phyloP scores from a whole-genome alignment of 2,797 vertebrate genomes.

The Zalophus californianus region DNA sequence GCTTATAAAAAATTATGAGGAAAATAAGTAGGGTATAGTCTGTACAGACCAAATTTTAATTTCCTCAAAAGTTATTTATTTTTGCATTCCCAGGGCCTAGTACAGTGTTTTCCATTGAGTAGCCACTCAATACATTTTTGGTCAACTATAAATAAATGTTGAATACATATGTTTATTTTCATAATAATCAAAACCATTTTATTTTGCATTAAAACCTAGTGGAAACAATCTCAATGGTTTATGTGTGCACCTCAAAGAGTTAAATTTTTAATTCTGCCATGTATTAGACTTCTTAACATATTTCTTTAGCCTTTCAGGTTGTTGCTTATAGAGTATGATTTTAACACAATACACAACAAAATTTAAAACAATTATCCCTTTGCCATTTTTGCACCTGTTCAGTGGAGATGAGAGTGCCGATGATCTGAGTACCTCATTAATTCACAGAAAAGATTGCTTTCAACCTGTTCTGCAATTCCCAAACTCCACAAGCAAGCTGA shows the following conservation, averaged over 20 bases:
- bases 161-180: background rate
- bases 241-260: background rate
- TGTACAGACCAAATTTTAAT: background rate
- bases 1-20: background rate
- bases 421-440: background rate
- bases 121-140: background rate
- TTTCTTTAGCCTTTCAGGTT: background rate
- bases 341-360: background rate
- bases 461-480: slow-evolving; percentile 37
- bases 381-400: background rate
- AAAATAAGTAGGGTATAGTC: background rate
- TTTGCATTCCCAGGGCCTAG: background rate
- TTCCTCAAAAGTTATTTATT: background rate
- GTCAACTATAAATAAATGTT: background rate
- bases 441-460: slow-evolving; percentile 42
- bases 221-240: background rate
- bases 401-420: background rate
- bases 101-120: background rate
- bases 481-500: slow-evolving; percentile 16
- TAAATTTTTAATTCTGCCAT: background rate
- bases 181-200: background rate
- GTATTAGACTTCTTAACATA: background rate
- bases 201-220: background rate
- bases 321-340: background rate
- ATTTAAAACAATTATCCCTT: slow-evolving; percentile 45